Conservation (phyloP, 2,113 vertebrate genomes). For the Poecile atricapillus region DNA sequence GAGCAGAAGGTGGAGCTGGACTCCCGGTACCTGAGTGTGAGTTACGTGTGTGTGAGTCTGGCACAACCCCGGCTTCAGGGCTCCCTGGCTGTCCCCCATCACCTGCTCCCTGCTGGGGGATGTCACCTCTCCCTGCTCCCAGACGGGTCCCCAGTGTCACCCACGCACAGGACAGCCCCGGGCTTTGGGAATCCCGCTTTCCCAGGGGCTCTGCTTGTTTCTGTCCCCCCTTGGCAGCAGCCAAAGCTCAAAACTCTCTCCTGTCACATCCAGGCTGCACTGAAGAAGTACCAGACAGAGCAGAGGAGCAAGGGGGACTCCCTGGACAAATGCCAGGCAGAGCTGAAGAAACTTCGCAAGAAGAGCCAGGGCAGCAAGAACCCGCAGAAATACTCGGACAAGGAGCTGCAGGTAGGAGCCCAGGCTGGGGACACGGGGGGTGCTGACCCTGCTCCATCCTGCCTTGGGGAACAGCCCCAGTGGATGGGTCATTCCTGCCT, state of each 20-base stretch:
- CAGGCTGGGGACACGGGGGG: rapidly evolving
- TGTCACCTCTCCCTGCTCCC: rapidly evolving
- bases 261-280: conserved; percentile 80
- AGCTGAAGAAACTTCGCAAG: conserved; percentile 96
- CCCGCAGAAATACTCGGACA: conserved; percentile 95
- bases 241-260: background rate
- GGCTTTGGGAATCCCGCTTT: rapidly evolving
- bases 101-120: rapidly evolving
- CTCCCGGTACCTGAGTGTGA: conserved; percentile 93
- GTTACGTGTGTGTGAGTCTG: conserved; percentile 68
- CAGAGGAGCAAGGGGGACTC: conserved; percentile 93
- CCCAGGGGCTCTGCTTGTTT: background rate
- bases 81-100: rapidly evolving
- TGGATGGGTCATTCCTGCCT: too few relatives aligned
- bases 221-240: background rate
- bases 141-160: rapidly evolving
- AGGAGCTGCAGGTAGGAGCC: conserved; percentile 90
- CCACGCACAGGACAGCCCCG: rapidly evolving
- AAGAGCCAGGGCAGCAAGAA: conserved; percentile 99
- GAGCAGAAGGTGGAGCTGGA: conserved; percentile 99
- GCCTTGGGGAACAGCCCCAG: too few relatives aligned
- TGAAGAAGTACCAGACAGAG: conserved; percentile 97
- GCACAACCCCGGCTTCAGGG: background rate
- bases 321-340: conserved; percentile 92
- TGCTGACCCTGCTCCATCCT: background rate